Percentiles rank a stretch among this genome's conserved stretches.
Conservation (phyloP, 2,797 vertebrate genomes). For the Sebastes iracundus region DNA sequence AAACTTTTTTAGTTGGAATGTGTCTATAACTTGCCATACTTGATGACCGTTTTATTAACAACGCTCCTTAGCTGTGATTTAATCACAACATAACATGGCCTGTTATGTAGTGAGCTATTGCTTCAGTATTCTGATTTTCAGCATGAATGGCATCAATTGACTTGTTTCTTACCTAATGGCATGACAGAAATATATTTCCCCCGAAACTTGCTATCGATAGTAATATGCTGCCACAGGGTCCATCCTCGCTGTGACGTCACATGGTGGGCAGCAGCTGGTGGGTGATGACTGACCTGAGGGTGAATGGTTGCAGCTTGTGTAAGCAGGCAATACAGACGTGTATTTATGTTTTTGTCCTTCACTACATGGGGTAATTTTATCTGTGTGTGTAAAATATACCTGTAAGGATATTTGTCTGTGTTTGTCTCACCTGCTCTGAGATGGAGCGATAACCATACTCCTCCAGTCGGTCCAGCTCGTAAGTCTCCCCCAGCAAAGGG, state of each 20-base stretch:
- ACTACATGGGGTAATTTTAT: neutral
- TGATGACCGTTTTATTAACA: too few species aligned
- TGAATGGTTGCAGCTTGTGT: constrained; percentile 34
- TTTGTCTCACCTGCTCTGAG: constrained; percentile 88
- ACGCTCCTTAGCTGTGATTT: too few species aligned
- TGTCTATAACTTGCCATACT: too few species aligned
- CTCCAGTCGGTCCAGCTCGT: constrained; percentile 91
- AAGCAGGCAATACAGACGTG: neutral
- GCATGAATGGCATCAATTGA: neutral
- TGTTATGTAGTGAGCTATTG: too few species aligned
- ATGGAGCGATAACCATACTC: constrained; percentile 95
- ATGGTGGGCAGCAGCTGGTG: constrained; percentile 92
- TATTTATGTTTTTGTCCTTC: neutral
- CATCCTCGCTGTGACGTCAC: constrained; percentile 91
- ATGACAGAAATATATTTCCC: constrained; percentile 97
- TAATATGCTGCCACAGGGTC: constrained; percentile 96
- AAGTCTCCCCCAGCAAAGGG: constrained; percentile 95
- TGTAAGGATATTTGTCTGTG: neutral
- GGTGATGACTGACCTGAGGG: constrained; percentile 93
- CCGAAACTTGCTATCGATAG: constrained; percentile 96
- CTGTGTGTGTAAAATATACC: neutral
- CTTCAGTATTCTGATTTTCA: neutral
- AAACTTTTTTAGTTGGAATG: too few species aligned
- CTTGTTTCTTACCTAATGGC: constrained; percentile 87
- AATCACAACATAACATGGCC: too few species aligned